Base-by-base conservation (phyloP, 2,888 invertebrate genomes). In the Linyphia triangularis region DNA sequence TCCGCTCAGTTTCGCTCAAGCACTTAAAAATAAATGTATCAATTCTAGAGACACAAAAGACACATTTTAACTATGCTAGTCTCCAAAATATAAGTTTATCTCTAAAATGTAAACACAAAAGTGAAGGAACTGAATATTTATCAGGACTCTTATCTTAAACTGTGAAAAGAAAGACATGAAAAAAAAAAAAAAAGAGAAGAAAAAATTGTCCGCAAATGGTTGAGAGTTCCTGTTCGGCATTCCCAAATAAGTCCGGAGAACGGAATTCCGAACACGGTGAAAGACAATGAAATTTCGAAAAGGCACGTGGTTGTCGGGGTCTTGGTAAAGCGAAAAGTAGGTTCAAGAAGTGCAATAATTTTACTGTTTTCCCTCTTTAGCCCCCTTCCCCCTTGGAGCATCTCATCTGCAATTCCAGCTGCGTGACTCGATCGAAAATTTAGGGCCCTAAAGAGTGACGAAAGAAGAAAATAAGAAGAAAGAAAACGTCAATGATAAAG, bases 221-320 rank as follows among this genome's bases (percentile, higher is more conserved):
- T 51, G 22, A 22, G 57, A 70, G 70, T 59, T 37, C 37, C 65
- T 33, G 67, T 22, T 59, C 65, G 43, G 78, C 79, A 79, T 85
- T 77, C 63, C 16, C 67, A 84, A 84, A 37, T 67, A 75, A 75
- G 75, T 33, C 43, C 28, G 2, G 6, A 13, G n/a, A 26, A 40
- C 67, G 22, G 67, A 65, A 86, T 86, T 86, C 75, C 67, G 59
- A 86, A 81, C 86, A 86, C 86, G 81, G 26, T 19, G 65, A 33
- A 86, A 81, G 81, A 81, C 73, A 86, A 81, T 81, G 86, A 86
- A 81, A 81, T 86, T 81, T 81, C 33, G 70, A 59, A 75, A 59
- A 78, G 59, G 69, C 77, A 70, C 77, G 69, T 57, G 69, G 85
- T 43, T 16, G 13, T 33, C 33, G 37, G 26, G 30, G 28, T 30